phyloP scores from a whole-genome alignment of 1,140 invertebrate species.

The Probaryconus sp. region DNA sequence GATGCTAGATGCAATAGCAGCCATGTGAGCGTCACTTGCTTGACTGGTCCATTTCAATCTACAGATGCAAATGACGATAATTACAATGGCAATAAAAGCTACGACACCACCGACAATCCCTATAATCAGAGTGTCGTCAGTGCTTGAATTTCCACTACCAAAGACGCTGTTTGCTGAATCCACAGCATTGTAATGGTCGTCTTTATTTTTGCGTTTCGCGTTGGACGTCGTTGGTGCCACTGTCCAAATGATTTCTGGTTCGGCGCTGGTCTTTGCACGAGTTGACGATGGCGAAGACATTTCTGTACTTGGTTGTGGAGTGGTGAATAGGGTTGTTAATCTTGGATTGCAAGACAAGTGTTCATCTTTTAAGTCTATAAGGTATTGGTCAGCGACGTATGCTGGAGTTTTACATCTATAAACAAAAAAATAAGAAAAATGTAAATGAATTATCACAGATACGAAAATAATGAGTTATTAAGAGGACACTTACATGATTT shows the following conservation, averaged over 20 bases:
- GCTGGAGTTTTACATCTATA: conserved; percentile 82
- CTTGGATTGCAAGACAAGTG: conserved; percentile 85
- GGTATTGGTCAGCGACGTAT: conserved; percentile 82
- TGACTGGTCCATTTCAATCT: conserved; percentile 76
- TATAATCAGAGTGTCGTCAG: conserved; percentile 94
- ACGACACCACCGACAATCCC: conserved; percentile 94
- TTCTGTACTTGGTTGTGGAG: conserved; percentile 72
- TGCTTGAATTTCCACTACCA: conserved; percentile 80
- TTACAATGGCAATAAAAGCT: conserved; percentile 91
- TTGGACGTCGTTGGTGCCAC: conserved; percentile 82
- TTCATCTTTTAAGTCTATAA: conserved; percentile 87
- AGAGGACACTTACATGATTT: conserved; percentile 43
- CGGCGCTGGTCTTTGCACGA: conserved; percentile 79
- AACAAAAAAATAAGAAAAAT: conserved; percentile 69
- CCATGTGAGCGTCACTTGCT: conserved; percentile 69
- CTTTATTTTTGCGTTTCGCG: conserved; percentile 78
- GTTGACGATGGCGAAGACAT: conserved; percentile 72
- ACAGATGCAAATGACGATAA: conserved; percentile 92
- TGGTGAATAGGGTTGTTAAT: conserved; percentile 76
- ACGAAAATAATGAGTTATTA: neutral
- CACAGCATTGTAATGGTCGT: conserved; percentile 80
- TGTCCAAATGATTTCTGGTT: conserved; percentile 93
- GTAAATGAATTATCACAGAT: neutral
- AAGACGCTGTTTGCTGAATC: conserved; percentile 72
- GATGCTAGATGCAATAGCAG: conserved; percentile 71